Percentiles rank a stretch among this genome's conserved stretches.
These are phyloP conservation scores for Anguilla pacifica DNA, from an alignment of 2,797 vertebrate genomes.

Conservation along the genomic window DNA sequence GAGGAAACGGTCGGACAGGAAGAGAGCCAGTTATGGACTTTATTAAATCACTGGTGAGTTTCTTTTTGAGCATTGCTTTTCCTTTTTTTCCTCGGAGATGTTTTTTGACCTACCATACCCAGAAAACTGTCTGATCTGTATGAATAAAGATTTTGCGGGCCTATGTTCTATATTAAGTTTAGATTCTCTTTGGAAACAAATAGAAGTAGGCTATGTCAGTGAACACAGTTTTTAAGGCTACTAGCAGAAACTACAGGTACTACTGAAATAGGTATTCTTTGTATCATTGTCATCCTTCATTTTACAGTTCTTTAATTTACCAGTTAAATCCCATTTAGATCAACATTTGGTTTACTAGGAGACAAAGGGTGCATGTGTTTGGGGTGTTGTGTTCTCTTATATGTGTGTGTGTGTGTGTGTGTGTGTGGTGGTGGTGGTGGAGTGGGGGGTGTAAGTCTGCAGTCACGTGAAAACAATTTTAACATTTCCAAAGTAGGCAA, in stretches of 20 bases:
- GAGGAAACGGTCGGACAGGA: neutral
- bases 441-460: neutral
- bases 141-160: neutral
- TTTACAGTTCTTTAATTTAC: neutral
- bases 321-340: neutral
- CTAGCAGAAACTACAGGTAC: neutral
- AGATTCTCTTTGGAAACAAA: neutral
- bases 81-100: neutral
- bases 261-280: neutral
- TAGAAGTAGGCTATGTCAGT: neutral
- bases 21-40: slow-evolving; percentile 10
- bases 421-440: neutral
- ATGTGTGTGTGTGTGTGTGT: neutral
- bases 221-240: neutral
- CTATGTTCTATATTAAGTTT: neutral
- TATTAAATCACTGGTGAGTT: slow-evolving; percentile 15
- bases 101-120: neutral
- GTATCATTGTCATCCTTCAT: neutral
- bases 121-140: neutral
- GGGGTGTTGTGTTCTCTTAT: neutral
- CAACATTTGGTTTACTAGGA: neutral
- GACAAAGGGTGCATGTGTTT: neutral
- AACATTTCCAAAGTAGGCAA: neutral
- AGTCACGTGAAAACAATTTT: neutral
- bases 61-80: neutral